These are phyloP conservation scores for Lacanobia oleracea DNA, from an alignment of 2,888 invertebrate species.

Conservation along the genomic window DNA sequence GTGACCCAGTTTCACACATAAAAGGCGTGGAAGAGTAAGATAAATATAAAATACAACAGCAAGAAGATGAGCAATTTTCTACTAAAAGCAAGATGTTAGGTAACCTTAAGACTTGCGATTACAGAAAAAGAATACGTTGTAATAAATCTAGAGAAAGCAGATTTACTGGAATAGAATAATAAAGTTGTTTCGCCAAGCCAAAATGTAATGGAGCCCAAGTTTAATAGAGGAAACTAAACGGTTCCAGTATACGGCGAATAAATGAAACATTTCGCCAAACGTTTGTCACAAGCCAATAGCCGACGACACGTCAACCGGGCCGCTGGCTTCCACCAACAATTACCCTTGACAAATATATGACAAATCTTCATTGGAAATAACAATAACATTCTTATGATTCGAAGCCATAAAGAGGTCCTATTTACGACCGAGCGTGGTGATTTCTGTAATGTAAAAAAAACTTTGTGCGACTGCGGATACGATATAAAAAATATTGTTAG, in stretches of 20 bases:
- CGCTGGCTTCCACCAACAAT: constrained; percentile 45
- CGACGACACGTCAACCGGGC: constrained; percentile 49
- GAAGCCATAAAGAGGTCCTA: constrained; percentile 70
- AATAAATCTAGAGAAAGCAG: constrained; percentile 51
- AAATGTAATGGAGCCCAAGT: constrained; percentile 35
- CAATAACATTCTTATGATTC: constrained; percentile 73
- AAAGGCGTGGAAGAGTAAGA: constrained; percentile 42
- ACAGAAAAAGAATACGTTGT: constrained; percentile 40
- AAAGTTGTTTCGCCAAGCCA: constrained; percentile 43
- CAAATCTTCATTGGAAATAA: constrained; percentile 68
- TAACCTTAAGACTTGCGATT: constrained; percentile 25
- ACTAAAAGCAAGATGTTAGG: constrained; percentile 47
- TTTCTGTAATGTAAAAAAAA: constrained; percentile 70
- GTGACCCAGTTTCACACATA: constrained; percentile 54
- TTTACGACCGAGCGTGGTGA: constrained; percentile 71
- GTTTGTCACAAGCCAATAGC: constrained; percentile 39
- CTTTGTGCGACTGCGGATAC: constrained; percentile 62
- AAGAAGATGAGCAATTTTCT: constrained; percentile 46
- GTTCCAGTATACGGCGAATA: constrained; percentile 39
- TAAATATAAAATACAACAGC: constrained; percentile 52
- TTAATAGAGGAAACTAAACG: constrained; percentile 55
- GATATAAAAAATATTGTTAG: constrained; percentile 77
- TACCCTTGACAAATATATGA: constrained; percentile 64
- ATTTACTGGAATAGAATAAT: constrained; percentile 51
- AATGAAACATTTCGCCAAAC: constrained; percentile 42